Percentiles rank a stretch among this genome's conserved stretches.
phyloP scores from a whole-genome alignment of 2,797 vertebrate species.

The Euthynnus affinis region DNA sequence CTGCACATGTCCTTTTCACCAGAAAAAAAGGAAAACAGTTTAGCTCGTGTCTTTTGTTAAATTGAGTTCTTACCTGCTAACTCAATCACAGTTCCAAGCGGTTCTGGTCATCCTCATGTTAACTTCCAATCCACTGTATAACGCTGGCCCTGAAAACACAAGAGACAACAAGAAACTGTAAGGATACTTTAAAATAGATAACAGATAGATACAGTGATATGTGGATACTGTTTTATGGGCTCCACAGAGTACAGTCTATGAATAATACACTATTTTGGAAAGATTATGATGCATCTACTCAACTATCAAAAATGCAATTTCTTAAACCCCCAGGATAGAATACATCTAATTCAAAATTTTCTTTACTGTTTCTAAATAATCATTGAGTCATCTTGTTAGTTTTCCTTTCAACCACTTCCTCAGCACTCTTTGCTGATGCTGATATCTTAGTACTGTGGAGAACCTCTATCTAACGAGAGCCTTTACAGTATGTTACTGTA shows the following conservation, averaged over 20 bases:
- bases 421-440: conserved; percentile 60
- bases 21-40: neutral
- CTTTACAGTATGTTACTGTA: conserved; percentile 41
- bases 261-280: conserved; percentile 63
- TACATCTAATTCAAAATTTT: conserved; percentile 69
- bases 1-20: neutral
- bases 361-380: conserved; percentile 76
- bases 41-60: neutral
- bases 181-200: conserved; percentile 36
- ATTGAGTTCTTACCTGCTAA: conserved; percentile 80
- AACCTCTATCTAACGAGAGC: conserved; percentile 50
- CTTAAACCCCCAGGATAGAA: conserved; percentile 56
- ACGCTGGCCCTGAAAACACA: conserved; percentile 70
- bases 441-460: conserved; percentile 58
- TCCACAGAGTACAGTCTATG: conserved; percentile 34
- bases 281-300: conserved; percentile 56
- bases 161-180: conserved; percentile 32
- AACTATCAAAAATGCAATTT: conserved; percentile 49
- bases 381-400: conserved; percentile 74
- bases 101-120: conserved; percentile 76
- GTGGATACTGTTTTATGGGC: conserved; percentile 30
- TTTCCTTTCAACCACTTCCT: conserved; percentile 68
- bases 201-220: conserved; percentile 44
- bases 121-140: conserved; percentile 58
- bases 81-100: conserved; percentile 75